A percentile compares a stretch with the other conserved stretches of the same genome.
Evolutionary conservation across 1,140 invertebrate species (phyloP).

Genomic region (Palaemon carinicauda): DNA sequence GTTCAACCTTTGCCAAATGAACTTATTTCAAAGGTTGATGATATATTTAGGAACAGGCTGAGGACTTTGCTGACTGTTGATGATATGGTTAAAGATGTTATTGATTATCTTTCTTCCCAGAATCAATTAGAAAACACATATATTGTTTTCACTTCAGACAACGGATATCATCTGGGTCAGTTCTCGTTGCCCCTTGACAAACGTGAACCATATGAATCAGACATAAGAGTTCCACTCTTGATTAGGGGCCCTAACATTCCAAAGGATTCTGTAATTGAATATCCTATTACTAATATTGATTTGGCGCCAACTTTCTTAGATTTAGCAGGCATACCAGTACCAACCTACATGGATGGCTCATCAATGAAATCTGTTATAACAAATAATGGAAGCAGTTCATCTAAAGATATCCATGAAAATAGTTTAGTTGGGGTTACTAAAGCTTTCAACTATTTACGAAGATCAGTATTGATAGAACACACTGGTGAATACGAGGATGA

Average conservation of each 20-base stretch:
- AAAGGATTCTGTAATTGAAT: slow-evolving; percentile 65
- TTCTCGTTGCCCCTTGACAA: slow-evolving; percentile 86
- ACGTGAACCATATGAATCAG: slow-evolving; percentile 87
- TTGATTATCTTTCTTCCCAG: slow-evolving; percentile 68
- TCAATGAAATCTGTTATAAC: slow-evolving; percentile 68
- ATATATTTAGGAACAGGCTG: slow-evolving; percentile 76
- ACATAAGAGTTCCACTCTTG: slow-evolving; percentile 82
- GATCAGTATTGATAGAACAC: slow-evolving; percentile 79
- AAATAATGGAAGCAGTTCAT: slow-evolving; percentile 18
- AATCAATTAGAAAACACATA: slow-evolving; percentile 76
- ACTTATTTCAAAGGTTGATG: slow-evolving; percentile 72
- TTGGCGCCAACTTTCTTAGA: slow-evolving; percentile 82
- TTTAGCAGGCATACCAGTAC: slow-evolving; percentile 67
- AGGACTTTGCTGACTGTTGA: slow-evolving; percentile 85
- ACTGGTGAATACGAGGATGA: slow-evolving; percentile 74
- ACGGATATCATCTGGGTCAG: slow-evolving; percentile 86
- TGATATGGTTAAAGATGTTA: slow-evolving; percentile 77
- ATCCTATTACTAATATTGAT: slow-evolving; percentile 79
- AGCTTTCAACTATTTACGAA: not conserved
- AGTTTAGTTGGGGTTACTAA: not conserved
- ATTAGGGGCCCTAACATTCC: slow-evolving; percentile 78
- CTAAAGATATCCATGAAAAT: slow-evolving; percentile 45
- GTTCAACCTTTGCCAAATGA: slow-evolving; percentile 71
- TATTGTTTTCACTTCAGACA: slow-evolving; percentile 85
- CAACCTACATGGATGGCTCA: slow-evolving; percentile 73